Evolutionary conservation across 2,797 vertebrate genomes (phyloP), one percentile per base, ranked within the genome.

Genomic region (Hozukius guyotensis): DNA sequence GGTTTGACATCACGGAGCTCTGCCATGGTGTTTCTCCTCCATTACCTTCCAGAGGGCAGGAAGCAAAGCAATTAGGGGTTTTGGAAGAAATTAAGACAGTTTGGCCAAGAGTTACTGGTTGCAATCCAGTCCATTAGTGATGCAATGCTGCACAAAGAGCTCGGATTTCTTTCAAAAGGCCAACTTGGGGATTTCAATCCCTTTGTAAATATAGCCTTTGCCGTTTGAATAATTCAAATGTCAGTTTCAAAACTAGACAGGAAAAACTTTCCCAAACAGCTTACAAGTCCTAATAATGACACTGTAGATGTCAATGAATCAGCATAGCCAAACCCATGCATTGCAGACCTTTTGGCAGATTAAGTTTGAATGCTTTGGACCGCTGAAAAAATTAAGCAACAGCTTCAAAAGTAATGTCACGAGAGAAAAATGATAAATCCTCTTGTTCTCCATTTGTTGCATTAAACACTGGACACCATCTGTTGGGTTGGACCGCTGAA

Each of bases 401-500:
- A 76, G 89, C 78, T 78, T 86, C 75, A 78, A 80, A 87, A 88
- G 90, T 90, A 87, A 81, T 75, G 87, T 91, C 91, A 89, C 79
- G 75, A 91, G 91, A 90, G 87, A 69, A 78, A 84, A 84, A 67
- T 77, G 10, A 83, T 85, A 93, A 95, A 95, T 94, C 94, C 93
- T 86, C 88, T 93, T 93, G 88, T 93, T 95, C 85, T 91, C 90
- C 90, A 89, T 95, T 95, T 93, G 93, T 94, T 94, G 88, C 91
- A 92, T 95, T 95, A 93, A 91, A 91, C 89, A 91, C 83, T 88
- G 93, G 83, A 87, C 87, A 82, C 95, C 96, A 96, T 96, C 95
- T 96, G 95, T 89, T 92, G 79, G 80, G 73, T 87, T 85, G 91
- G 85, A 86, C 73, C 32, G 38, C 63, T 59, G 74, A 86, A 84